Evolutionary conservation across 2,888 invertebrate genomes (phyloP), one percentile per base, ranked within the genome.

Genomic region (Syrphus vitripennis): DNA sequence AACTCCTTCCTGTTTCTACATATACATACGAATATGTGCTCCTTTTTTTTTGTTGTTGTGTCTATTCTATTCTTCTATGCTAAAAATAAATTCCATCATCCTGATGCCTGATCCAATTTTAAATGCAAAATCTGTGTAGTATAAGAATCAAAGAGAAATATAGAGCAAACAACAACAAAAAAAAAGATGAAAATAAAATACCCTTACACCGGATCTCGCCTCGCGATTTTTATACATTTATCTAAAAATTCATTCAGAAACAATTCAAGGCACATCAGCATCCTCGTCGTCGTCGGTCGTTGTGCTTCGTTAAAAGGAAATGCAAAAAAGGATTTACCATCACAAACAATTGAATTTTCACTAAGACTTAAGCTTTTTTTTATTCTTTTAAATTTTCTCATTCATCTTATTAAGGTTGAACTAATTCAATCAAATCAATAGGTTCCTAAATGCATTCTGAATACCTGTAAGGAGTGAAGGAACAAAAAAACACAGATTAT

Each of bases 301-400:
- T n/a, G n/a, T 57, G 6, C 3, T 29, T 29, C 16, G 29, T 45
- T 6, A 10, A 55, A 37, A 50, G 50, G 14, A 45, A 61, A 59
- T 26, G 26, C 55, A 63, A 53, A 63, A 63, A 65, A 75, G 76
- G 80, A 80, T 80, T 76, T 76, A 42, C 72, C 72, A n/a, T n/a
- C n/a, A 76, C 76, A 81, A 81, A 84, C 84, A 84, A 84, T 81
- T 76, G 84, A 81, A 72, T 81, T 63, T 59, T 77, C 76, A 55
- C 59, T 83, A 63, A 75, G 55, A 26, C 55, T 78, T 74, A 59
- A 19, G 19, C 4, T 71, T 31, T 37, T 29, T 4, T 45, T 65
- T n/a, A n/a, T 10, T 31, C 10, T 19, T 5, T 37, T n/a, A n/a
- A n/a, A n/a, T 26, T 19, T 31, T 24, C 12, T 31, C 31, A 21